phyloP scores from a whole-genome alignment of 2,113 vertebrate genomes.

The Centropus unirufus region DNA sequence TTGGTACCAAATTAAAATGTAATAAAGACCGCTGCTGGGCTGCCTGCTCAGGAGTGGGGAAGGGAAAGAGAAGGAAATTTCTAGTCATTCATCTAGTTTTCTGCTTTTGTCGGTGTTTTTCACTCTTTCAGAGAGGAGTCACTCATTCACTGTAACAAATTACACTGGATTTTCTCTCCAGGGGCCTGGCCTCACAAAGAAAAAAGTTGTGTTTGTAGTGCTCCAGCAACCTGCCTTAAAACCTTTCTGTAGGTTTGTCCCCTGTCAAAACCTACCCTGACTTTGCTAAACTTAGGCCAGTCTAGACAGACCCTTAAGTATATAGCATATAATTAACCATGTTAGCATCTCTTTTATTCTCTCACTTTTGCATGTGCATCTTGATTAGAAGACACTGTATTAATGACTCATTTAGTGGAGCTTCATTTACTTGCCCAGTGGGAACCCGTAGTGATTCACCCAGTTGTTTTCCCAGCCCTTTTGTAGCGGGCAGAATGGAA shows the following conservation, averaged over 20 bases:
- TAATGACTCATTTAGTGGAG: not conserved
- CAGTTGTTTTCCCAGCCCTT: not conserved
- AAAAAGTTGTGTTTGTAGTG: not conserved
- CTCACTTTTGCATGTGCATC: not conserved
- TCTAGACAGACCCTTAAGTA: not conserved
- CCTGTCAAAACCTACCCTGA: not conserved
- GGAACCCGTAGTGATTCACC: not conserved
- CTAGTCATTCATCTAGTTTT: not conserved
- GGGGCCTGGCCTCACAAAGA: not conserved
- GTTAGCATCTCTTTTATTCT: not conserved
- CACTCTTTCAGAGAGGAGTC: not conserved
- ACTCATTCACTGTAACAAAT: not conserved
- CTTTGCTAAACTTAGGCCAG: not conserved
- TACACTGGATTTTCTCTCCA: not conserved
- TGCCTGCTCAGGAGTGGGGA: not conserved
- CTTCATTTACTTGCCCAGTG: not conserved
- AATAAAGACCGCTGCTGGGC: not conserved
- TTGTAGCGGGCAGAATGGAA: not conserved
- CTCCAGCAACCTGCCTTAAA: not conserved
- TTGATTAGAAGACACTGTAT: not conserved
- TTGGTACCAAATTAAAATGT: not conserved
- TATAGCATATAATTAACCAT: not conserved
- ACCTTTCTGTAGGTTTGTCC: not conserved
- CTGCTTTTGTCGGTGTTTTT: not conserved
- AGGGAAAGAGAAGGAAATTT: not conserved